Base-by-base conservation (phyloP, 2,113 vertebrate species). In the Arvicanthis niloticus region DNA sequence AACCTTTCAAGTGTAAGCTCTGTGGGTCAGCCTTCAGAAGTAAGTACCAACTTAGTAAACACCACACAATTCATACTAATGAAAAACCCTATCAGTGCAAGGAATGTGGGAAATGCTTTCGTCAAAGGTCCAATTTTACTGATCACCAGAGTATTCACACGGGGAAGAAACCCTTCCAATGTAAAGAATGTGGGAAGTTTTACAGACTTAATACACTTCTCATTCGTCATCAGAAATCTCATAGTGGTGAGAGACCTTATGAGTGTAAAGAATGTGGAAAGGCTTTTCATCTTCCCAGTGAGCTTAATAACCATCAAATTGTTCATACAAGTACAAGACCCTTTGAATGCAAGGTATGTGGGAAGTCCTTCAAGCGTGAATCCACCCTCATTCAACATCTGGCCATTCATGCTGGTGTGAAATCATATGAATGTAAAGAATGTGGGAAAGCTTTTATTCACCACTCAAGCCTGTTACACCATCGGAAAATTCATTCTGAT, bases 371-470 rank as follows among this genome's bases (percentile, higher is more conserved):
- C 86, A 91, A 88, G 16, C 40, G 60, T 53, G 73, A 31, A 40
- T 91, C 65, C 2, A 78, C 89, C 3, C 91, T 96, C 45, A 45
- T 82, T 26, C 45, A 89, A 2, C 97, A 97, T 76, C 75, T 62
- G 42, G 92, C 73, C 12, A 92, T 86, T 51, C 96, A 97, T 90
- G 67, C 91, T 4, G 91, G 89, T 76, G 86, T 90, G 75, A 97
- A 96, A 48, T 97, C 98, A 3, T 98, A 98, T 95, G 95, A 89
- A 85, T 99, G 98, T 96, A 97, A 97, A 0, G 98, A 98, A 31
- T 99, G 99, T 34, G 98, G 98, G 0, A 99, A 99, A 97, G 97
- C 97, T 91, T 99, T 99, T 89, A 98, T 97, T 3, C 98, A 98
- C 10, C 97, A 97, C 48, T 98, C 98, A n/a, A 98, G 98, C 51